Conservation (phyloP, 2,113 vertebrate species). For the Blennius ocellaris region DNA sequence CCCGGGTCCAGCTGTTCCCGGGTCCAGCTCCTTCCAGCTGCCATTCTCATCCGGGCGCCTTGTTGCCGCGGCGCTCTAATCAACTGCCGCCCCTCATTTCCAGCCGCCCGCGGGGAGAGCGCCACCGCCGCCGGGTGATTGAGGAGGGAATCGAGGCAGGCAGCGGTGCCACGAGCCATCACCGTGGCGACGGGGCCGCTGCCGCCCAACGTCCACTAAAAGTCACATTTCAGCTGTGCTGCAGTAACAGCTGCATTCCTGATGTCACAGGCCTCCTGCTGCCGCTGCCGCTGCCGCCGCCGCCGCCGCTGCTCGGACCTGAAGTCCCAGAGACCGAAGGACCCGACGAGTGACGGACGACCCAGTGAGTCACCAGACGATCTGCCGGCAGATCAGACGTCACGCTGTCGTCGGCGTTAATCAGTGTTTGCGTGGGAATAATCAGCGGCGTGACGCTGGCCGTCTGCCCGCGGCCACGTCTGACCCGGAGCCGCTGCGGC, state of each 20-base stretch:
- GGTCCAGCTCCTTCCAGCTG: slow-evolving; percentile 23
- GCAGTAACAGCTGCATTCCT: too few relatives aligned
- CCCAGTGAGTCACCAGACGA: not conserved
- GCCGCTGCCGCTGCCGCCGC: too few relatives aligned
- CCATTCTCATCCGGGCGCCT: slow-evolving; percentile 45
- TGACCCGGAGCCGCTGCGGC: slow-evolving; percentile 12
- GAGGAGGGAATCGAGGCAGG: slow-evolving; percentile 50
- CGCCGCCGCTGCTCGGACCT: too few relatives aligned
- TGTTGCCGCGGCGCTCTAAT: slow-evolving; percentile 56
- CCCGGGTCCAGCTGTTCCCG: too few relatives aligned
- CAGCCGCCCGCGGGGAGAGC: slow-evolving; percentile 54
- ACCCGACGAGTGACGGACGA: too few relatives aligned
- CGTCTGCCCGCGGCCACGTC: slow-evolving; percentile 12
- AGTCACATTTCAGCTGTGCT: too few relatives aligned
- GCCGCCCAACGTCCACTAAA: too few relatives aligned
- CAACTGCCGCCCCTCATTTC: slow-evolving; percentile 64
- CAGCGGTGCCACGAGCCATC: slow-evolving; percentile 53
- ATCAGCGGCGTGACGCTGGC: slow-evolving; percentile 8
- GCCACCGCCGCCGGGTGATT: slow-evolving; percentile 48
- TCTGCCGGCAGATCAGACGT: slow-evolving; percentile 3
- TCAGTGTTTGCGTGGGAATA: not conserved
- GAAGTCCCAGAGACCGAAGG: too few relatives aligned
- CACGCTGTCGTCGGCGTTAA: not conserved
- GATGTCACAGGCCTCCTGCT: too few relatives aligned
- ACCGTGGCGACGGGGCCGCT: slow-evolving; percentile 35